Base-by-base conservation (phyloP, 2,113 vertebrate genomes). In the Oreochromis aureus region DNA sequence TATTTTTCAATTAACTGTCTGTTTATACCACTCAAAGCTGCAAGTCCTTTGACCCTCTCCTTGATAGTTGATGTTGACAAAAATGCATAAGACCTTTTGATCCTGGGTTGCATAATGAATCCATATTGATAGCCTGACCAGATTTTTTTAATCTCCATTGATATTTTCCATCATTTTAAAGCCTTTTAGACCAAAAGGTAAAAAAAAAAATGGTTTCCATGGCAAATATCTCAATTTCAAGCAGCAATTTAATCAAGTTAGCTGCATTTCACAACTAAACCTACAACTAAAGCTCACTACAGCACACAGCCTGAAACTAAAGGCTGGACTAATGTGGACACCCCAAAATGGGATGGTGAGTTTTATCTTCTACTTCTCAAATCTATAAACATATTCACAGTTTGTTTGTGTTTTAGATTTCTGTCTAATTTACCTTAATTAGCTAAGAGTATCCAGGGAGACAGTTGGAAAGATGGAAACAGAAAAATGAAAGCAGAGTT, bases 341-440 rank as follows among this genome's bases (percentile, higher is more conserved):
- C 15, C 24, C 22, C 2, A 16, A 73, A 73, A 73, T 10, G 13
- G 44, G 22, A 63, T n/a, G 61, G 18, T 71, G 19, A 48, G 22
- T 36, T 81, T 81, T 81, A 84, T 10, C 41, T 55, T 85, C 79
- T 79, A 87, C 44, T 53, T 12, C 11, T 32, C 15, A 7, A 8
- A 55, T 63, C 46, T 63, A 48, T 22, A 84, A 73, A 80, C 27
- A 80, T 12, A 41, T 5, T 16, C 19, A 24, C 48, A 58, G 6
- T 48, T 27, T 73, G 7, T 16, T 27, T 76, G 22, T 18, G 69
- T 48, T 27, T 24, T 16, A 76, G 10, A 76, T 30, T 11, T 19
- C 44, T 41, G 18, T 69, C 46, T 63, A 10, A 46, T 44, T 86
- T 93, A 94, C 93, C 91, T 93, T 91, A 9, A 89, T 81, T n/a